Evolutionary conservation across 2,797 vertebrate species (phyloP).

Genomic region (Halcyon leucocephala): DNA sequence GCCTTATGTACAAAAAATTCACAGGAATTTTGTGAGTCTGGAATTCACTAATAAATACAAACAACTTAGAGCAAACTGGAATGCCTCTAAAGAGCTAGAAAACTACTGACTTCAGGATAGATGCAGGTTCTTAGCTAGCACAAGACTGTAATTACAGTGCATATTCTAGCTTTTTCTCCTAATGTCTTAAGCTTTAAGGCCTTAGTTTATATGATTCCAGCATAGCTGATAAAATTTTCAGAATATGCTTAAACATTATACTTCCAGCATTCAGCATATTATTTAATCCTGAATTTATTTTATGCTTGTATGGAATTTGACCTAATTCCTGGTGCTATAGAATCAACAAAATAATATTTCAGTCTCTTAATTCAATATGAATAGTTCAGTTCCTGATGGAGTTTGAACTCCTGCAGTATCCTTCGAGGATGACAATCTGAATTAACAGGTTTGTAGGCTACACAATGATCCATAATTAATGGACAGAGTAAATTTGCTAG

Average conservation of each 20-base stretch:
- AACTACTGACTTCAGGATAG: background rate
- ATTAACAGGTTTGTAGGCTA: background rate
- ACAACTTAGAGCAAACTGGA: background rate
- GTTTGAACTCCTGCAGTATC: background rate
- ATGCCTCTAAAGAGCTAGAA: background rate
- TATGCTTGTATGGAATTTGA: background rate
- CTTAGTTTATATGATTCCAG: background rate
- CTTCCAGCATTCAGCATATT: background rate
- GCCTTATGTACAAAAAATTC: background rate
- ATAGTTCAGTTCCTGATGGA: background rate
- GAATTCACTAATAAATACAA: background rate
- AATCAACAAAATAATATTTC: background rate
- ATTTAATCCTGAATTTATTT: background rate
- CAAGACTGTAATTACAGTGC: background rate
- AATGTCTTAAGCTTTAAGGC: background rate
- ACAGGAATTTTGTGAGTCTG: background rate
- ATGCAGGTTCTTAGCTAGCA: background rate
- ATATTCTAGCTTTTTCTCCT: background rate
- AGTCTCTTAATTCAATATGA: background rate
- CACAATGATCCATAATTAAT: background rate
- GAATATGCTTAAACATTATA: background rate
- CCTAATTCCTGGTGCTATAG: background rate
- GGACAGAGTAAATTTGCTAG: background rate
- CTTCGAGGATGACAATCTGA: background rate
- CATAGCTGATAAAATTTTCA: background rate